Conservation (phyloP, 2,888 invertebrate genomes). For the Himalopsyche tibetana region DNA sequence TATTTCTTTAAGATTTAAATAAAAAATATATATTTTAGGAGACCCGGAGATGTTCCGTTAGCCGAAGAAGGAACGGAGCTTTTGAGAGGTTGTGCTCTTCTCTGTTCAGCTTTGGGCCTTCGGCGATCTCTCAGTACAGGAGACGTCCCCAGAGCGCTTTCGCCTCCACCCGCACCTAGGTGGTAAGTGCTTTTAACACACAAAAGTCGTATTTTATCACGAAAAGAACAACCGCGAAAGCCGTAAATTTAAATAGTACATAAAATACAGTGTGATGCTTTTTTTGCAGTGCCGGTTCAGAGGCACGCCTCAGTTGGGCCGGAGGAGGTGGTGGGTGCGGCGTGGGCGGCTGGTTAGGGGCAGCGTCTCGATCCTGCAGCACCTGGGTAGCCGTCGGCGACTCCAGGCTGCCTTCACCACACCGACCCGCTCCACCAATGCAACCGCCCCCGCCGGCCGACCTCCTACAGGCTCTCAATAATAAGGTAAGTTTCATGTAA, state of each 20-base stretch:
- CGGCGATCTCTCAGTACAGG: conserved; percentile 90
- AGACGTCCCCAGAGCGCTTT: conserved; percentile 82
- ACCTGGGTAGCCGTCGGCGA: conserved; percentile 93
- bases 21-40: conserved; percentile 37
- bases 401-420: conserved; percentile 89
- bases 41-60: conserved; percentile 71
- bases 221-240: too few relatives aligned
- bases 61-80: conserved; percentile 87
- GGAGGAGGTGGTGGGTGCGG: conserved; percentile 70
- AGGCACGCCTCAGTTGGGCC: conserved; percentile 73
- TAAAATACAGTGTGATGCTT: neutral
- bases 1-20: too few relatives aligned
- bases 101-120: conserved; percentile 88
- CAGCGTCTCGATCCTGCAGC: conserved; percentile 85
- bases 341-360: conserved; percentile 68
- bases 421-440: conserved; percentile 75
- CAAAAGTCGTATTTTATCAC: neutral
- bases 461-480: conserved; percentile 77
- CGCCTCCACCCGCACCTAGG: conserved; percentile 72
- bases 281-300: conserved; percentile 73
- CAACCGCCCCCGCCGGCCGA: conserved; percentile 78
- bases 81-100: conserved; percentile 86
- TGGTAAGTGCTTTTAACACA: conserved; percentile 66
- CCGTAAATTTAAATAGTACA: neutral
- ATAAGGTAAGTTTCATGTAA: conserved; percentile 77